A percentile compares a stretch with the other conserved stretches of the same genome.
phyloP scores from a whole-genome alignment of 1,140 invertebrate genomes.

The Neodiprion virginianus region DNA sequence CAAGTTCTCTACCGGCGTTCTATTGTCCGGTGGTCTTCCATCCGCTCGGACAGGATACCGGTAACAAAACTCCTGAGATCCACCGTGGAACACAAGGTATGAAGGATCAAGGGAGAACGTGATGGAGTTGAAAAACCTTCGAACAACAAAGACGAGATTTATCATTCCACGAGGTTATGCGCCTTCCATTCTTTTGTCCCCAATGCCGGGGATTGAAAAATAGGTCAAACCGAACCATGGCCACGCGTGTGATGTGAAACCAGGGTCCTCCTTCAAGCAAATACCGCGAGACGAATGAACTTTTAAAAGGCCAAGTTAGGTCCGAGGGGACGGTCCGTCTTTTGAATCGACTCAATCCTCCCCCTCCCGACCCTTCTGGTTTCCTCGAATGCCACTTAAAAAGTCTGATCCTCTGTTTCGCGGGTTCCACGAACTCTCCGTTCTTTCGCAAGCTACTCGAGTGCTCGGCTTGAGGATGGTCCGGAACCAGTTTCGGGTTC shows the following conservation, averaged over 20 bases:
- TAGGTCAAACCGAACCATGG: too few species aligned
- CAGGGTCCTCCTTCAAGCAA: conserved; percentile 15
- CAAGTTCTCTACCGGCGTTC: background rate
- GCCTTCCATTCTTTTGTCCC: too few species aligned
- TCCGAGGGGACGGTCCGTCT: background rate
- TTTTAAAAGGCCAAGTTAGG: conserved; percentile 21
- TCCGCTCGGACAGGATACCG: too few species aligned
- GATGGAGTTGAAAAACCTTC: too few species aligned
- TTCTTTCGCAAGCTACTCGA: conserved; percentile 8
- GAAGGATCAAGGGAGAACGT: too few species aligned
- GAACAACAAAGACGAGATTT: too few species aligned
- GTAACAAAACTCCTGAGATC: too few species aligned
- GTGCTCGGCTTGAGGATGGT: background rate
- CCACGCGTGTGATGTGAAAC: conserved; percentile 28
- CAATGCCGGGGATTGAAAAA: too few species aligned
- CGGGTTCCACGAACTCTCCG: conserved; percentile 10
- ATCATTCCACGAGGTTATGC: too few species aligned
- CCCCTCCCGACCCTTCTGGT: background rate
- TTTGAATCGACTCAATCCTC: conserved; percentile 11
- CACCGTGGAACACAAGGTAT: too few species aligned
- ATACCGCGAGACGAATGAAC: conserved; percentile 23
- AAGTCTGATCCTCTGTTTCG: conserved; percentile 25
- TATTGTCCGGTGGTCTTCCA: too few species aligned
- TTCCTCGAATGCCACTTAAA: conserved; percentile 27
- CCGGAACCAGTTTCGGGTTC: background rate